Evolutionary conservation across 2,797 vertebrate genomes (phyloP).

Genomic region (Clamator glandarius): DNA sequence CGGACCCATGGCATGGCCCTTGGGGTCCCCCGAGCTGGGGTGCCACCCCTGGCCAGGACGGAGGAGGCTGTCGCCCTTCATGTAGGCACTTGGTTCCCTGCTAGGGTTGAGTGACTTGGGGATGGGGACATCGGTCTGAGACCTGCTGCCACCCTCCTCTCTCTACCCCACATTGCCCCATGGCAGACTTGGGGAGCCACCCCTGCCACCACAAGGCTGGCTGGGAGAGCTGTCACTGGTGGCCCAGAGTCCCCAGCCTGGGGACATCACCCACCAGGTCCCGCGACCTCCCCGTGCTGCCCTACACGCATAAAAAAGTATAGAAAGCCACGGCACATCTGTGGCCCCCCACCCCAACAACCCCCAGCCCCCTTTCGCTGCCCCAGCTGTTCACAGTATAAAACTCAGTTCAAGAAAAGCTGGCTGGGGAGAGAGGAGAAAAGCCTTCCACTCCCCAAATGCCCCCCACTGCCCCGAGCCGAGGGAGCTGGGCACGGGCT

Average conservation of each 20-base stretch:
- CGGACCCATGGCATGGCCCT: background rate
- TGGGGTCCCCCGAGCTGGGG: background rate
- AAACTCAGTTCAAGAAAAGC: slow-evolving; percentile 41
- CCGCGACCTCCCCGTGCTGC: background rate
- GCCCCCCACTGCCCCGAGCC: background rate
- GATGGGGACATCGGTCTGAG: background rate
- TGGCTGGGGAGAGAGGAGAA: background rate
- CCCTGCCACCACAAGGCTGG: background rate
- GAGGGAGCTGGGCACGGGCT: background rate
- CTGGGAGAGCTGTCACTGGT: background rate
- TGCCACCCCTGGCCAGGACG: background rate
- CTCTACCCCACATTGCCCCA: background rate
- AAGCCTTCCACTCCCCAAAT: background rate
- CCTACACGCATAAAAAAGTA: background rate
- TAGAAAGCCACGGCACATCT: background rate
- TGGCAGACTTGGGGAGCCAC: background rate
- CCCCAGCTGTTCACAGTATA: slow-evolving; percentile 55
- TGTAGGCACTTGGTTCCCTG: slow-evolving; percentile 69
- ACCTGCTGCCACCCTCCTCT: background rate
- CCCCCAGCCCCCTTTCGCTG: background rate
- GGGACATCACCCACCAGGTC: background rate
- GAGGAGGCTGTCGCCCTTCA: background rate
- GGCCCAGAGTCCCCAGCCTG: background rate
- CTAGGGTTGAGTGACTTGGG: background rate
- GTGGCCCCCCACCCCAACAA: background rate